Conservation (phyloP, 2,113 vertebrate genomes). For the Oncorhynchus mykiss region DNA sequence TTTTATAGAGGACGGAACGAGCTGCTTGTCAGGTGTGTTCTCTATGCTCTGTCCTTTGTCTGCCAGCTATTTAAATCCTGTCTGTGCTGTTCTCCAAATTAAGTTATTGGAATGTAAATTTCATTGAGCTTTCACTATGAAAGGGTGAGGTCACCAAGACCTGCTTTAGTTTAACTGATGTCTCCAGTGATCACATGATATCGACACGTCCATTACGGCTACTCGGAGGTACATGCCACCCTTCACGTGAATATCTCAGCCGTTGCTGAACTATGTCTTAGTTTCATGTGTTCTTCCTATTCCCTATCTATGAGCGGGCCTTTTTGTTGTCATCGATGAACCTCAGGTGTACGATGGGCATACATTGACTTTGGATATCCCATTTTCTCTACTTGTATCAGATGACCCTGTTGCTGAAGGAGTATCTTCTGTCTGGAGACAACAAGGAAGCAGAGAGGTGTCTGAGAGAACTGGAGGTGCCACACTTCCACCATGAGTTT, state of each 20-base stretch:
- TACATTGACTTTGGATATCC: neutral
- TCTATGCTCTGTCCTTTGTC: no score
- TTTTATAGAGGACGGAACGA: no score
- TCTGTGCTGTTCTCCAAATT: no score
- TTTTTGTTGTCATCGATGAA: neutral
- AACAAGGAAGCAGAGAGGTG: constrained; percentile 91
- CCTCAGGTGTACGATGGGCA: neutral
- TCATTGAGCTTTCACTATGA: no score
- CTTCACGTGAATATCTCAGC: neutral
- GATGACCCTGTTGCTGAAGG: constrained; percentile 96
- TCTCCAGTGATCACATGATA: no score
- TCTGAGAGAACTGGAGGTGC: constrained; percentile 93
- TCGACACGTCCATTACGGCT: no score
- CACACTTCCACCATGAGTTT: constrained; percentile 97
- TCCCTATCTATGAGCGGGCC: neutral
- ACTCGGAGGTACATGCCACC: neutral
- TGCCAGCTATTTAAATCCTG: no score
- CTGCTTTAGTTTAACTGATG: no score
- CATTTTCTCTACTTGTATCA: constrained; percentile 51
- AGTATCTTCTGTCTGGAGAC: constrained; percentile 92
- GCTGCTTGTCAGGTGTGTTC: no score
- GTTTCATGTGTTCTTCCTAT: no score
- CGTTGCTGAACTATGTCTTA: neutral
- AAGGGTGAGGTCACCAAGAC: no score
- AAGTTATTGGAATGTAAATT: no score